Base-by-base conservation (phyloP, 2,888 invertebrate species). In the Synergus japonicus region DNA sequence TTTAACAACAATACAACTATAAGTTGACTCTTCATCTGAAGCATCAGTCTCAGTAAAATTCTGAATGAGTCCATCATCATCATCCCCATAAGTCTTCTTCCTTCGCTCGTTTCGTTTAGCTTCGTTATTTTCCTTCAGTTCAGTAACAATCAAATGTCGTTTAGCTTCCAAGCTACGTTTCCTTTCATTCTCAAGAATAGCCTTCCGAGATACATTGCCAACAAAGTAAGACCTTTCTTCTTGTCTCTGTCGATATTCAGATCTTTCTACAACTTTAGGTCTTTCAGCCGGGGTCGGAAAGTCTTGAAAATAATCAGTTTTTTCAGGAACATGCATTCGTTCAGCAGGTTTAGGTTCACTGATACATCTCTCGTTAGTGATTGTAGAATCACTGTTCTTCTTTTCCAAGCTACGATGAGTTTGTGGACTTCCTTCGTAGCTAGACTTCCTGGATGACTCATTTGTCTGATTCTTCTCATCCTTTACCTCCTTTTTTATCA, bases 1-100 rank as follows among this genome's bases (percentile, higher is more conserved):
- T 86, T 97, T 96, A 43, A 97, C 96, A 77, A 97, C 96, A 85
- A 97, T 97, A 89, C 97, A 97, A 22, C 93, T 93, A 82, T 93
- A 93, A 7, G 92, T 92, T 13, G 93, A 93, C 49, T 92, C 92
- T 60, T 92, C 92, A 69, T 93, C 92, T 13, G 92, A 92, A 0
- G 91, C 91, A 77, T 92, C 91, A 2, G 91, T 91, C 79, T 92
- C 92, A 41, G 91, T 90, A 58, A 90, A 91, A 41, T 89, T 90
- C 80, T 90, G 89, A 49, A 86, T 83, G 5, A 90, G 78, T 4
- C 91, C 92, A 77, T 90, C 87, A 41, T 90, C 91, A 76, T 90
- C 90, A 67, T 88, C 88, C 1, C 87, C 89, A 78, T 91, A 91
- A 41, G 83, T 83, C 77, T 90, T 90, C 80, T 89, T 89, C 41